Conservation (phyloP, 2,888 invertebrate species). For the Erynnis tages region DNA sequence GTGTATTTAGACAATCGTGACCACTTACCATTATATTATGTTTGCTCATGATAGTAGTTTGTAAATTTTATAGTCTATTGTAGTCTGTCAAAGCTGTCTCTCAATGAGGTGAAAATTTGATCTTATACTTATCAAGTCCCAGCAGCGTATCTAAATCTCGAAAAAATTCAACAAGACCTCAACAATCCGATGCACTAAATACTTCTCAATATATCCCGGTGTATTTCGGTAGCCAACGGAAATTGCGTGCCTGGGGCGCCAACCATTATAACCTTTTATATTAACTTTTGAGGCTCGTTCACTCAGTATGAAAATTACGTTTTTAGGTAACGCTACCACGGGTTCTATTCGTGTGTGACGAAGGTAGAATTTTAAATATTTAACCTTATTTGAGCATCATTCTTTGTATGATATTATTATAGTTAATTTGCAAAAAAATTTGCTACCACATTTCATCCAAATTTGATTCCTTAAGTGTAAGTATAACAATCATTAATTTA, state of each 20-base stretch:
- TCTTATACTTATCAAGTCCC: too few species aligned
- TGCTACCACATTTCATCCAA: too few species aligned
- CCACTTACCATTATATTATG: too few species aligned
- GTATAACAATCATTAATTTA: too few species aligned
- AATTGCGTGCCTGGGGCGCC: slow-evolving; percentile 59
- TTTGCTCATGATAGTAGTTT: too few species aligned
- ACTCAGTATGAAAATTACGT: slow-evolving; percentile 5
- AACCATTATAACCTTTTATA: slow-evolving; percentile 57
- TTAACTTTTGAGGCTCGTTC: slow-evolving; percentile 45
- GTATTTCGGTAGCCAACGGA: slow-evolving; percentile 57
- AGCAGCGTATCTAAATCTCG: neutral
- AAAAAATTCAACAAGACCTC: neutral
- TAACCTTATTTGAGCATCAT: slow-evolving; percentile 6
- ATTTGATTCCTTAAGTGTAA: too few species aligned
- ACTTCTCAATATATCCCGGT: slow-evolving; percentile 37
- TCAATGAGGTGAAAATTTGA: too few species aligned
- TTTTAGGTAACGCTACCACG: neutral
- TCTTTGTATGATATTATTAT: too few species aligned
- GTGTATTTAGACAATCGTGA: too few species aligned
- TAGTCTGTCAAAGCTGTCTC: too few species aligned
- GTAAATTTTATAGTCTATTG: too few species aligned
- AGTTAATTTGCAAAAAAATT: too few species aligned
- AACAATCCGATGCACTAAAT: slow-evolving; percentile 44
- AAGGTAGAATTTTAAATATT: neutral
- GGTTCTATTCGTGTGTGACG: slow-evolving; percentile 1